Base-by-base conservation (phyloP, 2,113 vertebrate species). In the Sapayoa aenigma region DNA sequence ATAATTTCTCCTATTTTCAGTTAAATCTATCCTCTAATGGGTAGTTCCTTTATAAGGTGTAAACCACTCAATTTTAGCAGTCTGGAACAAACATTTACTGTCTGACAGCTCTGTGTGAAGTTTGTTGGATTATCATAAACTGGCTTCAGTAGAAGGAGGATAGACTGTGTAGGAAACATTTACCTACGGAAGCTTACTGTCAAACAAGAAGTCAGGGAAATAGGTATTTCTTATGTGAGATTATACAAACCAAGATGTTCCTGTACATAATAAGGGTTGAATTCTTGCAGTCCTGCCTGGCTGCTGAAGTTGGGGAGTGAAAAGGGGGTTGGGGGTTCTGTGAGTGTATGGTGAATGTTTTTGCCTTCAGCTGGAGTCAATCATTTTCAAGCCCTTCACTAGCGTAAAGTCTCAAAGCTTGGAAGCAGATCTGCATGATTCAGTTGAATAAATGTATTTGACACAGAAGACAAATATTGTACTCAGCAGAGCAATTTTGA, bases 401-500 rank as follows among this genome's bases (percentile, higher is more conserved):
- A 87, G 52, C 90, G 86, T 78, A 25, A 91, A 91, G 80, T 92
- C 95, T 78, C 63, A 69, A 71, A 90, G 75, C 93, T 84, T 96
- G 94, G 93, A 91, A 95, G 33, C 7, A 1, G 49, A 79, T 93
- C 71, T 88, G 77, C 80, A 50, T 59, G 90, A 96, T 91, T 94
- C 95, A 92, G 86, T 93, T 92, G 93, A 95, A 91, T 95, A 92
- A 96, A 96, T 92, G 90, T 87, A 74, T 94, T 96, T 96, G 95
- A 96, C 92, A 96, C 49, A 90, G 94, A 96, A 95, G 94, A 94
- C 80, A 96, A 96, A 94, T 96, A 96, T 65, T 96, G 76, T 89
- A 93, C 94, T 94, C 95, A 84, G 86, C 59, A 96, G 96, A 90
- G 92, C 92, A 96, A 93, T 96, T 97, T 79, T 82, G 86, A 94